Percentiles rank a stretch among this genome's conserved stretches.
Conservation (phyloP, 1,140 invertebrate genomes). For the Leptinotarsa lineolata region DNA sequence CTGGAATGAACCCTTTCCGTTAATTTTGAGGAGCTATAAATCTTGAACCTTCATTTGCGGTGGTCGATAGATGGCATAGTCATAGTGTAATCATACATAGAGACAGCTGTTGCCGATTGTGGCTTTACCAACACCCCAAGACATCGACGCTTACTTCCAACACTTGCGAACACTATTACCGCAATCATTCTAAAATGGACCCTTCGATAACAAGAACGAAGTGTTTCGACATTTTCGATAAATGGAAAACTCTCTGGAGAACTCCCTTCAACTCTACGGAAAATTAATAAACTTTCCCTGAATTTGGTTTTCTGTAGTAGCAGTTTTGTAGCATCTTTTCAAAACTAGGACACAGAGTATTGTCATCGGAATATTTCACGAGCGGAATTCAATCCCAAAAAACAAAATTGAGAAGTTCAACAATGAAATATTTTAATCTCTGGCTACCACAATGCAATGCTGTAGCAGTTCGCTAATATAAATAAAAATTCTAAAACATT, state of each 20-base stretch:
- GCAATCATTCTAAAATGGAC: conserved; percentile 25
- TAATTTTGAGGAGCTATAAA: conserved; percentile 33
- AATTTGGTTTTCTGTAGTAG: no score
- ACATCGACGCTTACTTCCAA: conserved; percentile 20
- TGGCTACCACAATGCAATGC: no score
- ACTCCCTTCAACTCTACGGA: no score
- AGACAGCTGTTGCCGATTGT: conserved; percentile 28
- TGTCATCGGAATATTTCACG: no score
- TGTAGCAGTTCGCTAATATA: conserved; percentile 12
- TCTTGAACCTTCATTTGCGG: conserved; percentile 31
- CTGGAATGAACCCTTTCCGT: conserved; percentile 31
- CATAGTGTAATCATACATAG: conserved; percentile 28
- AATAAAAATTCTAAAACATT: conserved; percentile 34
- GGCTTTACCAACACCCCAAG: conserved; percentile 25
- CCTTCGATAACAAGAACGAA: conserved; percentile 1
- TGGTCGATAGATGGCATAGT: conserved; percentile 32
- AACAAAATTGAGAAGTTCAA: no score
- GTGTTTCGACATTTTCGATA: conserved; percentile 5
- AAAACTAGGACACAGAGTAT: no score
- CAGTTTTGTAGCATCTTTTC: no score
- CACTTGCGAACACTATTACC: conserved; percentile 28
- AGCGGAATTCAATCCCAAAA: no score
- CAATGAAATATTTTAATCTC: no score
- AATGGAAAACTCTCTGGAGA: neutral
- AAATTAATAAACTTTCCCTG: no score